Conservation (phyloP, 1,140 invertebrate genomes). For the Pseudomyrmex concolor region DNA sequence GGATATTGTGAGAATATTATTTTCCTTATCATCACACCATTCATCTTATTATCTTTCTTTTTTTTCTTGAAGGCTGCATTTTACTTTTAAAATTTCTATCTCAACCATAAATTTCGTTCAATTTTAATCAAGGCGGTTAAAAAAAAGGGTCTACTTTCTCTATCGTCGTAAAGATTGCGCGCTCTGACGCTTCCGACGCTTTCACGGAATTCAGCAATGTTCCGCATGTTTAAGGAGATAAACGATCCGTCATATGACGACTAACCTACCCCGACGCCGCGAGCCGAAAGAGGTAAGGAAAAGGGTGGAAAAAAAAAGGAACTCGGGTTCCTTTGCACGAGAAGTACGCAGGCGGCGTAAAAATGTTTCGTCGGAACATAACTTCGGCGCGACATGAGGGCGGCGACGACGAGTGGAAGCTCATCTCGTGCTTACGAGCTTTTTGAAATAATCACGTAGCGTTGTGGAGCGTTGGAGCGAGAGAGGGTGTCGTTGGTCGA, state of each 20-base stretch:
- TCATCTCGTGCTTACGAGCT: slow-evolving; percentile 78
- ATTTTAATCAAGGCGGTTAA: slow-evolving; percentile 3
- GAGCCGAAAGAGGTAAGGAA: slow-evolving; percentile 1
- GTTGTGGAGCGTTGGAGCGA: slow-evolving; percentile 78
- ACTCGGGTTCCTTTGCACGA: slow-evolving; percentile 40
- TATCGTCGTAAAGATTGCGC: background rate
- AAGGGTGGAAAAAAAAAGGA: slow-evolving; percentile 11
- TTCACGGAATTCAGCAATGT: slow-evolving; percentile 17
- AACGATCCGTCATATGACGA: slow-evolving; percentile 62
- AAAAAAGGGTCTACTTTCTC: background rate
- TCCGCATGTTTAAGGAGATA: slow-evolving; percentile 63
- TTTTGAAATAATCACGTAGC: slow-evolving; percentile 84
- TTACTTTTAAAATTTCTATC: background rate
- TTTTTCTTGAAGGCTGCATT: background rate
- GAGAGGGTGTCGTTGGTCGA: slow-evolving; percentile 70
- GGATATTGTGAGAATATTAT: too few species aligned
- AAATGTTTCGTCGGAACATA: slow-evolving; percentile 43
- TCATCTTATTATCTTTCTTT: background rate
- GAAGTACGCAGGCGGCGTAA: slow-evolving; percentile 18
- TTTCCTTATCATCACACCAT: too few species aligned
- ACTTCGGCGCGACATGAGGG: slow-evolving; percentile 29
- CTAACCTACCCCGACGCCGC: slow-evolving; percentile 48
- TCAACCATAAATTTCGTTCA: background rate
- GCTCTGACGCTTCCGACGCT: background rate
- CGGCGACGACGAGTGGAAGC: slow-evolving; percentile 28